Base-by-base conservation (phyloP, 2,797 vertebrate species). In the Channa striata region DNA sequence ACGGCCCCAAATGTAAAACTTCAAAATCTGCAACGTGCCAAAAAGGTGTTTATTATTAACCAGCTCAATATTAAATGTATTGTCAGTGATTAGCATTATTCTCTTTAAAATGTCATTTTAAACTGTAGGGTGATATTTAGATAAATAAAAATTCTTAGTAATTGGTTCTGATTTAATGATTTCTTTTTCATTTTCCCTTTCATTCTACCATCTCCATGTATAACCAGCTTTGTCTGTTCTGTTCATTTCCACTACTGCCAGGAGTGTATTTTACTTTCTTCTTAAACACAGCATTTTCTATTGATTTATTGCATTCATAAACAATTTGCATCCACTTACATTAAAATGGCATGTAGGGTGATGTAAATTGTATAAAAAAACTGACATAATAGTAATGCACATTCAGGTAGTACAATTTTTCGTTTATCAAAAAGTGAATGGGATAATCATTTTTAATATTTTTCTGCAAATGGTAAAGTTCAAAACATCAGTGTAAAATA, bases 141-240 rank as follows among this genome's bases (percentile, higher is more conserved):
- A 30, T 30, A 0, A 30, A 30, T 30, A 30, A 30, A 30, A 36
- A 8, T 16, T 64, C n/a, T 53, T 58, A 36, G 7, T 58, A 64
- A 59, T 52, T 23, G 42, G 47, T 71, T 54, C 36, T 20, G 39
- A 59, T 67, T 21, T 19, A 16, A 48, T 48, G 40, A 51, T 63
- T 72, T 66, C 49, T 59, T 43, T n/a, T 14, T 66, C 39, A n/a
- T 64, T 8, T 39, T 46, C 56, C 48, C 53, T 66, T 34, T 21
- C 42, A 8, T 25, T 44, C 57, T 44, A 33, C 19, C n/a, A n/a
- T 37, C 43, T 37, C 49, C 46, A 57, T 10, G 1, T 19, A 78
- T 52, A 76, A 83, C 71, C 25, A 72, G 36, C 63, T 19, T 74
- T 80, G 83, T 87, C 84, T 88, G 84, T 65, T 80, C 57, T 5